Conservation (phyloP, 2,888 invertebrate genomes). For the Halocaridina rubra region DNA sequence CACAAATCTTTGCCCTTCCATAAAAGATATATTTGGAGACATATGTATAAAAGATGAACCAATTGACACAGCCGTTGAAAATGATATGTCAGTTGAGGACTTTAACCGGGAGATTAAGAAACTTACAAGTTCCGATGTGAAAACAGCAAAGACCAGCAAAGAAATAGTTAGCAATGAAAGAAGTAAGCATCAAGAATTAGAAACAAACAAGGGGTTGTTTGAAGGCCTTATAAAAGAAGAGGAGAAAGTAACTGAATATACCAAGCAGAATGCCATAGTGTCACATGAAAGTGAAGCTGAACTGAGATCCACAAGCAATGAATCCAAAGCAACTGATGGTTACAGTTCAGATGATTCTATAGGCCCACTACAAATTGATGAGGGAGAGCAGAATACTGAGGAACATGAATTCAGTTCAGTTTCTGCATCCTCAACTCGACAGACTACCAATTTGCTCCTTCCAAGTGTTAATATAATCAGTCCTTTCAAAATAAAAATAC, state of each 20-base stretch:
- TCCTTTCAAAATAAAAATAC: constrained; percentile 44
- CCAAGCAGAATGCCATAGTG: too few relatives aligned
- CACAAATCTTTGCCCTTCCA: constrained; percentile 46
- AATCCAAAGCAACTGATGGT: not conserved
- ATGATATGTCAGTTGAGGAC: constrained; percentile 43
- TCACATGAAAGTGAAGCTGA: not conserved
- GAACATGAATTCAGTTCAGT: not conserved
- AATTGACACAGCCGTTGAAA: constrained; percentile 9
- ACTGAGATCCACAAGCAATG: not conserved
- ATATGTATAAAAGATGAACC: constrained; percentile 43
- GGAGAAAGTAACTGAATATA: not conserved
- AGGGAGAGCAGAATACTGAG: not conserved
- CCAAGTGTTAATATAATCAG: constrained; percentile 49
- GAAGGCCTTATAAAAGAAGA: constrained; percentile 46
- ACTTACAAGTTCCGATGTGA: not conserved
- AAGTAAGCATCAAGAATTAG: not conserved
- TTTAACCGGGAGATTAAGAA: constrained; percentile 40
- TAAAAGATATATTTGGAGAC: constrained; percentile 48
- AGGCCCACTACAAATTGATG: constrained; percentile 43
- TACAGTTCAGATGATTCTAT: constrained; percentile 42
- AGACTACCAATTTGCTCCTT: not conserved
- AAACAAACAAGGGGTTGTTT: constrained; percentile 27
- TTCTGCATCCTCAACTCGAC: not conserved
- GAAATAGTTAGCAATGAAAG: not conserved
- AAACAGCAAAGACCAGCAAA: not conserved